Evolutionary conservation across 2,797 vertebrate species (phyloP).

Genomic region (Hippopotamyrus pictus): DNA sequence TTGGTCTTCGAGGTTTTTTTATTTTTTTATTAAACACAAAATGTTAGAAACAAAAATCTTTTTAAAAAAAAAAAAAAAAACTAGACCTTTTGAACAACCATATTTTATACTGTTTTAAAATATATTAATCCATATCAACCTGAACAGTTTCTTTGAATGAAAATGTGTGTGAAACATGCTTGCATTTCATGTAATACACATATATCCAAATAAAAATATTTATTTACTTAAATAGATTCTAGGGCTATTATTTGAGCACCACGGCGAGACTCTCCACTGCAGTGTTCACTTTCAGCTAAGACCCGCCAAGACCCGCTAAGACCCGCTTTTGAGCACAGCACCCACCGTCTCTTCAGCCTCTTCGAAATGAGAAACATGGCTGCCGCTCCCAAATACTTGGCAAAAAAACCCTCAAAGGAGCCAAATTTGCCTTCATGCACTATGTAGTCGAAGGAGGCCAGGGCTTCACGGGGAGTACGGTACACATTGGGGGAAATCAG

Average conservation of each 20-base stretch:
- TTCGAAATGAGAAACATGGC: conserved; percentile 93
- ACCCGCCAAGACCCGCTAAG: too few relatives aligned
- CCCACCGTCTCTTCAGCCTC: conserved; percentile 80
- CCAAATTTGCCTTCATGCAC: conserved; percentile 91
- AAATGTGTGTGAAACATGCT: background rate
- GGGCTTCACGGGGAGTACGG: conserved; percentile 74
- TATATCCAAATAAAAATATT: background rate
- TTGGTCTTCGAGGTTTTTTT: background rate
- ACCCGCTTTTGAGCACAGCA: background rate
- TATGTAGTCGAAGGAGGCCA: conserved; percentile 95
- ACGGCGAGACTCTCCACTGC: background rate
- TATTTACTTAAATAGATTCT: background rate
- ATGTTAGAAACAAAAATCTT: too few relatives aligned
- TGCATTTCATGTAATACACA: background rate
- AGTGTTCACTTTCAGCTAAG: background rate
- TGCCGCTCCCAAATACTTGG: conserved; percentile 87
- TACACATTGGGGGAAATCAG: conserved; percentile 96
- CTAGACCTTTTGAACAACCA: background rate
- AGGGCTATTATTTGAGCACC: background rate
- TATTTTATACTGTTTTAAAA: background rate
- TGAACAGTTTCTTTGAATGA: background rate
- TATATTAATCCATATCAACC: background rate
- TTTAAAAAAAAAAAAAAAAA: too few relatives aligned
- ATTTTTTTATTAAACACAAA: too few relatives aligned
- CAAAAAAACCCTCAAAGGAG: conserved; percentile 74